These are phyloP conservation scores for Vidua macroura DNA, from an alignment of 2,113 vertebrate genomes.

Conservation along the genomic window DNA sequence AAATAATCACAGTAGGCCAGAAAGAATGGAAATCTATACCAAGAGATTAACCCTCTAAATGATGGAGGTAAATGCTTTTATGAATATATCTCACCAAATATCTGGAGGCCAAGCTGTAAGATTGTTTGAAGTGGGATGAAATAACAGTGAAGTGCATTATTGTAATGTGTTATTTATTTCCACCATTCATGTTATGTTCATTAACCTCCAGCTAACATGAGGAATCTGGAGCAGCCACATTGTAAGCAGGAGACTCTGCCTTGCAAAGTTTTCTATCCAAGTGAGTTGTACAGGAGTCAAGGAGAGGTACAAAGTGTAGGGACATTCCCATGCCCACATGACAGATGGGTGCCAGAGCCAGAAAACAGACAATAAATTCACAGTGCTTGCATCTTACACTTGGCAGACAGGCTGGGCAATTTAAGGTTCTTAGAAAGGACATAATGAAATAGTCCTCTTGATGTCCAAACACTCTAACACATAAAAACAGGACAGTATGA, in stretches of 20 bases:
- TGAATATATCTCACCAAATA: background rate
- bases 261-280: background rate
- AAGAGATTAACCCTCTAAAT: background rate
- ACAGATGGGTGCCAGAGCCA: background rate
- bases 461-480: background rate
- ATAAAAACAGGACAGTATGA: background rate
- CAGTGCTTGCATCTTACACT: background rate
- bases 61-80: background rate
- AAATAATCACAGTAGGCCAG: background rate
- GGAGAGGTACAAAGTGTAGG: background rate
- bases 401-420: background rate
- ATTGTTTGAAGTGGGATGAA: background rate
- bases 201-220: background rate
- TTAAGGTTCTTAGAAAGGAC: background rate
- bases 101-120: background rate
- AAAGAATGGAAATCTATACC: background rate
- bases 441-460: background rate
- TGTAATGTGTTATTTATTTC: background rate
- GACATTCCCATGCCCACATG: background rate
- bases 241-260: background rate
- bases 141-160: background rate
- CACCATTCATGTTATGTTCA: background rate
- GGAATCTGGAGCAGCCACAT: fast-evolving
- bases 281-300: background rate
- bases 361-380: background rate